Conservation (phyloP, 1,140 invertebrate genomes). For the Philotrypesis tridentata region DNA sequence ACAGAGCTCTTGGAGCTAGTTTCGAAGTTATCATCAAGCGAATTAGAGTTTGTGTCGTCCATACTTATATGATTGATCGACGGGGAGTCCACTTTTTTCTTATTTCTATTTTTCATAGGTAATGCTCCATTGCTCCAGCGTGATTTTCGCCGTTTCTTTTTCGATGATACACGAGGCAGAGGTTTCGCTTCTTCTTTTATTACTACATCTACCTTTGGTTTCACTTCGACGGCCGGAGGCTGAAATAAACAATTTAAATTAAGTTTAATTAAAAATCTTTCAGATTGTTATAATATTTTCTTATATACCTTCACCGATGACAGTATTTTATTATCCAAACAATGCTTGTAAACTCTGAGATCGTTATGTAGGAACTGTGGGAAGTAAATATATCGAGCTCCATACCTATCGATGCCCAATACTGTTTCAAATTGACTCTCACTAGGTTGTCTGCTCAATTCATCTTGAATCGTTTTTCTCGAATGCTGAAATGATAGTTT, state of each 20-base stretch:
- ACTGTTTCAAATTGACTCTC: slow-evolving; percentile 64
- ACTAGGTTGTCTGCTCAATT: slow-evolving; percentile 62
- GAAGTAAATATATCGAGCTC: slow-evolving; percentile 77
- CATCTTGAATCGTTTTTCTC: slow-evolving; percentile 68
- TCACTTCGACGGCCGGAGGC: slow-evolving; percentile 46
- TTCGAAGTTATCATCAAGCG: neutral
- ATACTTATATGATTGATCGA: neutral
- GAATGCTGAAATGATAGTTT: slow-evolving; percentile 59
- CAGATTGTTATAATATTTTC: neutral
- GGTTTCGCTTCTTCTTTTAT: slow-evolving; percentile 11
- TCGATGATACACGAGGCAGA: neutral
- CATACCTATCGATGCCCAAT: slow-evolving; percentile 75
- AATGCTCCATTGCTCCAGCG: slow-evolving; percentile 62
- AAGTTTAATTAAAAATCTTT: neutral
- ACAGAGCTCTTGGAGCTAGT: slow-evolving; percentile 29
- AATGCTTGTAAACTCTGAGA: slow-evolving; percentile 76
- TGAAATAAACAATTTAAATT: slow-evolving; percentile 32
- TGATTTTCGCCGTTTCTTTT: slow-evolving; percentile 54
- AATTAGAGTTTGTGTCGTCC: slow-evolving; percentile 37
- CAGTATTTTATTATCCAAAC: slow-evolving; percentile 66
- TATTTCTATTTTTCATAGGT: slow-evolving; percentile 49
- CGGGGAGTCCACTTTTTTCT: neutral
- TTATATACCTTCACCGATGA: slow-evolving; percentile 60
- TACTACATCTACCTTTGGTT: slow-evolving; percentile 30
- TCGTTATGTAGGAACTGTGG: slow-evolving; percentile 77